These are phyloP conservation scores for Achroia grisella DNA, from an alignment of 1,140 invertebrate genomes.

Conservation along the genomic window DNA sequence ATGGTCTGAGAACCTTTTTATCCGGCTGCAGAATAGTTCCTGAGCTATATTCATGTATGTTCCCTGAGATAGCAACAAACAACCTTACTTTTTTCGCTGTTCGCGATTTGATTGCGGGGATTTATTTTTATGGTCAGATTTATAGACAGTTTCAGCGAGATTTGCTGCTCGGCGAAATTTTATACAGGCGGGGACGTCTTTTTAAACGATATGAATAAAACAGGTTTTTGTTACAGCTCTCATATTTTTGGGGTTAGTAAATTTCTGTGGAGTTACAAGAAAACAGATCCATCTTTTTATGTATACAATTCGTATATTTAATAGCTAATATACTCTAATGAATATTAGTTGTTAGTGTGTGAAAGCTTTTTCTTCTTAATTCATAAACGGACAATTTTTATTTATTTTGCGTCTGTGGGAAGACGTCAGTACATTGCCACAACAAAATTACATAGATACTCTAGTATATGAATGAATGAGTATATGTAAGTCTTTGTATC, in stretches of 20 bases:
- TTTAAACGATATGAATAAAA: constrained; percentile 28
- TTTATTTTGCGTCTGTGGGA: too few species aligned
- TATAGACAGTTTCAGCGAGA: constrained; percentile 57
- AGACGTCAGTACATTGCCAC: too few species aligned
- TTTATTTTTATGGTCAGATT: constrained; percentile 70
- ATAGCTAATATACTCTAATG: too few species aligned
- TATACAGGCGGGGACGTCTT: constrained; percentile 26
- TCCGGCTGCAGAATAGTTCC: constrained; percentile 50
- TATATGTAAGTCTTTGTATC: too few species aligned
- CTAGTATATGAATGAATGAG: too few species aligned
- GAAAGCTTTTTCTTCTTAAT: too few species aligned
- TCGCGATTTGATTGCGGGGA: constrained; percentile 69
- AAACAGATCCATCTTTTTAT: constrained; percentile 8
- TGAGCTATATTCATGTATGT: constrained; percentile 50
- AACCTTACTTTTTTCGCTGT: constrained; percentile 65
- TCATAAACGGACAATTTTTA: too few species aligned
- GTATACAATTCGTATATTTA: background rate
- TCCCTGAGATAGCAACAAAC: constrained; percentile 58
- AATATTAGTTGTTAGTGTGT: too few species aligned
- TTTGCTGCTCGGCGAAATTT: constrained; percentile 42
- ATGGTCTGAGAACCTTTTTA: constrained; percentile 51
- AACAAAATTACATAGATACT: too few species aligned
- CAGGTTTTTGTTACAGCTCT: constrained; percentile 5
- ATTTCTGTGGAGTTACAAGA: background rate
- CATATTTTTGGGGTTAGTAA: too few species aligned